Evolutionary conservation across 2,113 vertebrate species (phyloP).

Genomic region (Sinocyclocheilus rhinocerous): DNA sequence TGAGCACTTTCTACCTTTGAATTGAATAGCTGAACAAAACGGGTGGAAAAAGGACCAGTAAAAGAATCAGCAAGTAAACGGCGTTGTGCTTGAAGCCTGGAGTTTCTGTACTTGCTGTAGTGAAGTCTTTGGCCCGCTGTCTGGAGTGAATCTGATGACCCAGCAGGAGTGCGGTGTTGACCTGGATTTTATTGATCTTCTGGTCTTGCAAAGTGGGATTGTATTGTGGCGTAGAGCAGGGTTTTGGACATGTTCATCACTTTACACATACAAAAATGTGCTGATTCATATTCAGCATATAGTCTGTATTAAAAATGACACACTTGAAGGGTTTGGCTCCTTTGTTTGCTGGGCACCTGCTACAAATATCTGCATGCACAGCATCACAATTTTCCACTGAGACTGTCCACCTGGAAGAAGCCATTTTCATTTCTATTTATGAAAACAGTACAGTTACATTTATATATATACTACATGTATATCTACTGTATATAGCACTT

Average conservation of each 20-base stretch:
- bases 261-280: neutral
- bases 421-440: slow-evolving; percentile 1
- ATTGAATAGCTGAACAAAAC: slow-evolving; percentile 31
- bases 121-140: slow-evolving; percentile 10
- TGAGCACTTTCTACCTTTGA: slow-evolving; percentile 28
- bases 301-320: slow-evolving; percentile 1
- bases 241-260: neutral
- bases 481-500: neutral
- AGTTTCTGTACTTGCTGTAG: slow-evolving; percentile 8
- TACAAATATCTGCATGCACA: slow-evolving; percentile 17
- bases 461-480: neutral
- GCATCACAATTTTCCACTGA: neutral
- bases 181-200: slow-evolving; percentile 28
- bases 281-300: slow-evolving; percentile 30
- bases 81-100: neutral
- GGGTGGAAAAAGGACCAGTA: neutral
- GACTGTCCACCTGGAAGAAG: slow-evolving; percentile 20
- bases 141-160: slow-evolving; percentile 25
- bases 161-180: slow-evolving; percentile 20
- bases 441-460: neutral
- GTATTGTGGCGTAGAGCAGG: neutral
- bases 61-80: neutral
- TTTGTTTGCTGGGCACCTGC: slow-evolving; percentile 11
- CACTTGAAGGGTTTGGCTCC: neutral
- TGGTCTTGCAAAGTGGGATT: neutral